Conservation (phyloP, 2,888 invertebrate genomes). For the Yponomeuta cagnagella region DNA sequence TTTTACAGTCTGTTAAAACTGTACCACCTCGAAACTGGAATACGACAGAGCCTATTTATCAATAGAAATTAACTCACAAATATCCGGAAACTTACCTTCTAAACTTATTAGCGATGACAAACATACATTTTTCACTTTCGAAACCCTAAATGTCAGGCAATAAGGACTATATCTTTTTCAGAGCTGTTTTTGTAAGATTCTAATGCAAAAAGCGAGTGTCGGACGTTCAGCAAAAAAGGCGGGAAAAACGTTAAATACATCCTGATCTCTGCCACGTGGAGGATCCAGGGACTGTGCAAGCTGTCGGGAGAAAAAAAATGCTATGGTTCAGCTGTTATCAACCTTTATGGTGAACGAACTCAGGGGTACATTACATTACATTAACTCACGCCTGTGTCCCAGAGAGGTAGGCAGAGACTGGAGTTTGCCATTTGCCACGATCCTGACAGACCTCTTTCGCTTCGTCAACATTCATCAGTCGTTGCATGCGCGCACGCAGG, state of each 20-base stretch:
- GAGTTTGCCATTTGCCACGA: too few species aligned
- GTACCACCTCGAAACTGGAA: not conserved
- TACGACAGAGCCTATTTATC: not conserved
- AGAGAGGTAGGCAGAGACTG: too few species aligned
- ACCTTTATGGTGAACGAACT: not conserved
- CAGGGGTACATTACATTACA: too few species aligned
- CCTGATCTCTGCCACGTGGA: constrained; percentile 6
- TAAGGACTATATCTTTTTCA: not conserved
- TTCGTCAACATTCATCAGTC: too few species aligned
- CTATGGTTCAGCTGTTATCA: not conserved
- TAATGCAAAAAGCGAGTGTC: not conserved
- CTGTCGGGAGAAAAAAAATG: not conserved
- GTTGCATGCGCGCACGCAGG: too few species aligned
- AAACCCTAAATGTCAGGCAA: not conserved
- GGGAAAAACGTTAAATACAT: constrained; percentile 4
- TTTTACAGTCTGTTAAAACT: too few species aligned
- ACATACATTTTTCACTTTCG: not conserved
- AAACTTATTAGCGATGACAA: not conserved
- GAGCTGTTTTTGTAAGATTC: not conserved
- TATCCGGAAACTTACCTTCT: not conserved
- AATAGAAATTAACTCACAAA: not conserved
- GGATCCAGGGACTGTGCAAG: not conserved
- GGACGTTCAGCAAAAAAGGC: not conserved
- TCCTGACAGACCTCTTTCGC: too few species aligned
- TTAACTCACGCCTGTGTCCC: too few species aligned